phyloP scores from a whole-genome alignment of 1,140 invertebrate species.

The Drosophila lowei region DNA sequence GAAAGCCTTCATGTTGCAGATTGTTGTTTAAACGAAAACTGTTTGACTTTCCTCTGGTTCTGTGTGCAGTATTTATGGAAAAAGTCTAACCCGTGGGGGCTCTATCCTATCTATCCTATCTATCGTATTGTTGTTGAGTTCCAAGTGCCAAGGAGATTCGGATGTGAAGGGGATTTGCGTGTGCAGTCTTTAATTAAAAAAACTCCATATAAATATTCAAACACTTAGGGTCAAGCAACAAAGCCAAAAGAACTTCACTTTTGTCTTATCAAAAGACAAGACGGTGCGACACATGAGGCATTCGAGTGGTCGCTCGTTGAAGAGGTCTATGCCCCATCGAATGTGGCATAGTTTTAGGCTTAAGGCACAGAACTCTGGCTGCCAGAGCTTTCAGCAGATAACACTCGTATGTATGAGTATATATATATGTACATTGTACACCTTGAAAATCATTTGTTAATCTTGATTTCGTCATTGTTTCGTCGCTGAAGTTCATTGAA shows the following conservation, averaged over 20 bases:
- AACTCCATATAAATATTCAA: too few species aligned
- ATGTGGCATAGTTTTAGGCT: constrained; percentile 37
- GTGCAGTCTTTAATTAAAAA: too few species aligned
- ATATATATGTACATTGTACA: background rate
- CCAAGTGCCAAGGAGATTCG: too few species aligned
- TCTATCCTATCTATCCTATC: too few species aligned
- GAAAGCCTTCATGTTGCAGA: constrained; percentile 51
- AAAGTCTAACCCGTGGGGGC: background rate
- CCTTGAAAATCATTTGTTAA: constrained; percentile 30
- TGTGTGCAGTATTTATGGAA: constrained; percentile 29
- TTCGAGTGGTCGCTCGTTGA: background rate
- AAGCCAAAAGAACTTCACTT: too few species aligned
- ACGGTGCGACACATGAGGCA: background rate
- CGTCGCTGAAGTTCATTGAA: constrained; percentile 62
- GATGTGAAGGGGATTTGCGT: too few species aligned
- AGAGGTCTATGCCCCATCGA: background rate
- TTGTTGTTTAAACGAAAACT: constrained; percentile 21
- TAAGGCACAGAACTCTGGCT: background rate
- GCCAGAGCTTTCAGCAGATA: constrained; percentile 31
- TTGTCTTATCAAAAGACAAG: background rate
- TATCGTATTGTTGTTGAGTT: too few species aligned
- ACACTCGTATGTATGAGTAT: background rate
- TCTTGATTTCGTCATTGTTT: constrained; percentile 39
- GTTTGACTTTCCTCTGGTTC: constrained; percentile 13
- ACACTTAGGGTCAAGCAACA: too few species aligned